A percentile compares a stretch with the other conserved stretches of the same genome.
These are phyloP conservation scores for Panopea generosa DNA, from an alignment of 2,888 invertebrate genomes.

Conservation along the genomic window DNA sequence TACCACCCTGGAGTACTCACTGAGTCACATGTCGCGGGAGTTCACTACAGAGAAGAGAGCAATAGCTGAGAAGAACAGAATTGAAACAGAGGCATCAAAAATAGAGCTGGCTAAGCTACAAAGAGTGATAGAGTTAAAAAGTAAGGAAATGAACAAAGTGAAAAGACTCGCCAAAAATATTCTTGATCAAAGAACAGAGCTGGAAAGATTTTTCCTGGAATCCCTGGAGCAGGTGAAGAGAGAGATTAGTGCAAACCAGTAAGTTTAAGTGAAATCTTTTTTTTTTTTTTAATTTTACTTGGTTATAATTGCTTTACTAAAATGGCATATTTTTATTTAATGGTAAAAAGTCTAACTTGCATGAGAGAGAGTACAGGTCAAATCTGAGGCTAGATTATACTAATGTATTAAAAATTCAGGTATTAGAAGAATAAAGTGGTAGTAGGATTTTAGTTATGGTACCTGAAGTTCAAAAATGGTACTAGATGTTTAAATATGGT, in stretches of 20 bases:
- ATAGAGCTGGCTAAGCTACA: constrained; percentile 83
- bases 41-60: constrained; percentile 80
- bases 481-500: no score
- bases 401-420: no score
- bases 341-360: no score
- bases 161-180: constrained; percentile 84
- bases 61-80: constrained; percentile 69
- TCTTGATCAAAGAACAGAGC: constrained; percentile 84
- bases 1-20: constrained; percentile 81
- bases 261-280: constrained; percentile 36
- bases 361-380: no score
- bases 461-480: no score
- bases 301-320: no score
- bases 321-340: no score
- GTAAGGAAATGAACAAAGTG: constrained; percentile 84
- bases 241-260: constrained; percentile 84
- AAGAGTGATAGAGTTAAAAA: constrained; percentile 83
- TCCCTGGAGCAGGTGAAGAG: constrained; percentile 82
- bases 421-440: no score
- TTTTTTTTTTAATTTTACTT: no score
- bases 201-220: constrained; percentile 84
- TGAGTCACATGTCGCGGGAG: constrained; percentile 83
- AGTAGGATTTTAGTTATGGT: no score
- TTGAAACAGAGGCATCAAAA: constrained; percentile 80
- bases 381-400: no score